Evolutionary conservation across 2,797 vertebrate species (phyloP).

Genomic region (Tapirus indicus): DNA sequence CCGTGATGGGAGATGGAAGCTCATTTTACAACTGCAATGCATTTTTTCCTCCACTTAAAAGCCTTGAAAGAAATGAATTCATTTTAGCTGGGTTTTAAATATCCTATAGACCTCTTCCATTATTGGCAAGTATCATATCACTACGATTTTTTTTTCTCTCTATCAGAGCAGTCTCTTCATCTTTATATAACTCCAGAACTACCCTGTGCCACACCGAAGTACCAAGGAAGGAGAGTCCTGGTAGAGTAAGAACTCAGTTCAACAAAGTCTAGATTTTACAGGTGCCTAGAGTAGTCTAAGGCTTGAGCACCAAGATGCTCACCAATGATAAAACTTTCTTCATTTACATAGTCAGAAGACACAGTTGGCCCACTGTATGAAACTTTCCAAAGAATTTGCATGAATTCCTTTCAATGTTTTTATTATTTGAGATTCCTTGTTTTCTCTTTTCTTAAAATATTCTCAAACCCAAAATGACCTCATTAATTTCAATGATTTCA

Average conservation of each 20-base stretch:
- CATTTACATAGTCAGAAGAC: background rate
- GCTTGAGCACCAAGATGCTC: background rate
- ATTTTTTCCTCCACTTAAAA: background rate
- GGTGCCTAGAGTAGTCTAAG: background rate
- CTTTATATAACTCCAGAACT: background rate
- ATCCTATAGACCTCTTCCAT: background rate
- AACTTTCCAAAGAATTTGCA: background rate
- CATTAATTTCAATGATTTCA: background rate
- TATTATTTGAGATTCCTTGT: background rate
- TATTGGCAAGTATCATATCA: background rate
- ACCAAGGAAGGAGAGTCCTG: background rate
- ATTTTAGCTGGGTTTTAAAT: background rate
- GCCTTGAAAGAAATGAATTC: background rate
- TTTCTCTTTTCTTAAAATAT: background rate
- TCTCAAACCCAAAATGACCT: background rate
- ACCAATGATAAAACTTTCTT: background rate
- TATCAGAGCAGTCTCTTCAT: background rate
- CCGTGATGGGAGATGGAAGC: background rate
- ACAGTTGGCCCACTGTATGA: background rate
- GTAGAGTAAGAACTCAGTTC: background rate
- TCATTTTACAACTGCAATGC: background rate
- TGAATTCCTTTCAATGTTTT: background rate
- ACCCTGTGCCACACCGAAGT: background rate
- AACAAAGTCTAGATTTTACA: background rate
- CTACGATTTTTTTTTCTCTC: background rate